Base-by-base conservation (phyloP, 2,113 vertebrate genomes). In the Clarias macrocephalus region DNA sequence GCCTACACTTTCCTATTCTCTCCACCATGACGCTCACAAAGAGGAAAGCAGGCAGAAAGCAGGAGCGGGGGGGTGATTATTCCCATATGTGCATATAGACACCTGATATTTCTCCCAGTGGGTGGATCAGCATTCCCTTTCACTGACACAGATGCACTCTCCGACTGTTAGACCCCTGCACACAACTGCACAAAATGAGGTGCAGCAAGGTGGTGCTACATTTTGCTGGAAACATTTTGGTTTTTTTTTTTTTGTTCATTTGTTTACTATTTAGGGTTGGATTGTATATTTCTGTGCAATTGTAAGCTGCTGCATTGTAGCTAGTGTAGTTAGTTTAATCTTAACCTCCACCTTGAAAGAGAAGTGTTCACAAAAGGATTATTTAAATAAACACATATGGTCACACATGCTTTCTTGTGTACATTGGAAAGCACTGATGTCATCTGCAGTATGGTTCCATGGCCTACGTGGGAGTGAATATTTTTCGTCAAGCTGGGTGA, bases 21-120 rank as follows among this genome's bases (percentile, higher is more conserved):
- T 87, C 56, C 59, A 84, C 79, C 76, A 83, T 75, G 11, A 9
- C 13, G 66, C 73, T 75, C 60, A 33, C 25, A 70, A 68, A 63
- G 79, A 88, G 57, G 59, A 63, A 86, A 52, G 56, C 37, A 73
- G 52, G 76, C 52, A 28, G 16, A 48, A 72, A 66, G 54, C 84
- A 89, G 89, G 86, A 89, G 62, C 77, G n/a, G 76, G 73, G 87
- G 85, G 66, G 15, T 82, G 88, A 94, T 95, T 48, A 91, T 91
- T 94, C 92, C 93, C 94, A 94, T 92, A 93, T 95, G 94, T 92
- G 90, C 82, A 81, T 21, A 83, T 77, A 87, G 94, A 93, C 92
- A 95, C 94, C 93, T 94, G 94, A 95, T 95, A 90, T 91, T 91
- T 62, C 25, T 93, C 92, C 91, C 87, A 87, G 91, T 92, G 92